Evolutionary conservation across 1,140 invertebrate species (phyloP), one percentile per base, ranked within the genome.

Genomic region (Hylyphantes graminicola): DNA sequence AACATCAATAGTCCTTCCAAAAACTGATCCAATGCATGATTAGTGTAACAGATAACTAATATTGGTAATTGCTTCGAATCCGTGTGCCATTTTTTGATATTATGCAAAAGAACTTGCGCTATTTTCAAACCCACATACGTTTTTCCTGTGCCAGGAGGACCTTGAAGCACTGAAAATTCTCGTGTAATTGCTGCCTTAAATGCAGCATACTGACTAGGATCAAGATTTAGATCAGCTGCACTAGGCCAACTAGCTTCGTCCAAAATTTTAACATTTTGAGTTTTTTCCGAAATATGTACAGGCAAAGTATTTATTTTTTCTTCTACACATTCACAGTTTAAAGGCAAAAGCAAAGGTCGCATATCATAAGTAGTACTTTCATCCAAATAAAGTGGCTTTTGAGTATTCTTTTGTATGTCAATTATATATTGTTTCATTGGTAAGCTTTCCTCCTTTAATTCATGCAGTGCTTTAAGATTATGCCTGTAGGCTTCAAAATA

Each of bases 1-100:
- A 87, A 89, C 15, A 88, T 78, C 6, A 92, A 87, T 7, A 95
- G 90, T 35, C 93, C 94, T 89, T 95, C 93, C 21, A 97, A 89
- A 90, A 97, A 96, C 88, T 97, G 95, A 90, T 97, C 96, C 6
- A 97, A 88, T 0, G 96, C 95, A 89, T 96, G 95, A 88, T 97
- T 97, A 0, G 95, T 96, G 86, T 93, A 96, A 87, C 95, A 95
- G n/a, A 97, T 92, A 11, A 97, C 91, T 4, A 97, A 89, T 78
- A 97, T 93, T 9, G 94, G 93, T 15, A 59, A 67, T 59, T 64
- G 55, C 9, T 59, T 67, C 15, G 59, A 50, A 13, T 53, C 61
- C 6, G 74, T 7, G n/a, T 84, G 86, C 89, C 89, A 90, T 9
- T 87, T 50, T 0, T 80, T 48, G 15, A 63, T 74, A 86, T 91